Conservation (phyloP, 2,113 vertebrate species). For the Nothocercus julius region DNA sequence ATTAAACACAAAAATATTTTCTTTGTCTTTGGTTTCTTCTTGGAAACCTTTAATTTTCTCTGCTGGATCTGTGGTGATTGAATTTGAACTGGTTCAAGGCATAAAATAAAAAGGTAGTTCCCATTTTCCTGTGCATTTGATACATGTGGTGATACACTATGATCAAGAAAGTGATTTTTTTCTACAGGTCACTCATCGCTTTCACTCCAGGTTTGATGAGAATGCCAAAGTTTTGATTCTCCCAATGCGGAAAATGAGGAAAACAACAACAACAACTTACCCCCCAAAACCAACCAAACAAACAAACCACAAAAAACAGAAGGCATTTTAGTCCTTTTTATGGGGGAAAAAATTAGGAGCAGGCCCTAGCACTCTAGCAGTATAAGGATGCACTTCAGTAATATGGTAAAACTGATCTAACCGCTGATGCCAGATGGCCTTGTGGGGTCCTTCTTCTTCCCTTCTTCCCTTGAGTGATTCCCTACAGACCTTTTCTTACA, state of each 20-base stretch:
- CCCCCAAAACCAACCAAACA: background rate
- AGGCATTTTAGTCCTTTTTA: background rate
- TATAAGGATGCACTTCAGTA: background rate
- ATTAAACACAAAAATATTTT: background rate
- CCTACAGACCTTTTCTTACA: background rate
- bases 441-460: background rate
- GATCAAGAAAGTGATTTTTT: background rate
- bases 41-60: background rate
- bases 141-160: background rate
- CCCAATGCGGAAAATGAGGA: background rate
- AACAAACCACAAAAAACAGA: fast-evolving
- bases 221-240: too few species aligned
- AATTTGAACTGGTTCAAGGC: background rate
- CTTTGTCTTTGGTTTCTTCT: background rate
- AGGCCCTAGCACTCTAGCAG: background rate
- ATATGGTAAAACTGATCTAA: background rate
- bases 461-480: background rate
- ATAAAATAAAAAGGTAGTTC: background rate
- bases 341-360: background rate
- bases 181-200: background rate
- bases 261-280: too few species aligned
- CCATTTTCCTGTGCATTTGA: background rate
- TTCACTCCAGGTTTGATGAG: background rate
- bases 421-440: background rate
- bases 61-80: background rate